Conservation (phyloP, 2,888 invertebrate genomes). For the Geophilus truncorum region DNA sequence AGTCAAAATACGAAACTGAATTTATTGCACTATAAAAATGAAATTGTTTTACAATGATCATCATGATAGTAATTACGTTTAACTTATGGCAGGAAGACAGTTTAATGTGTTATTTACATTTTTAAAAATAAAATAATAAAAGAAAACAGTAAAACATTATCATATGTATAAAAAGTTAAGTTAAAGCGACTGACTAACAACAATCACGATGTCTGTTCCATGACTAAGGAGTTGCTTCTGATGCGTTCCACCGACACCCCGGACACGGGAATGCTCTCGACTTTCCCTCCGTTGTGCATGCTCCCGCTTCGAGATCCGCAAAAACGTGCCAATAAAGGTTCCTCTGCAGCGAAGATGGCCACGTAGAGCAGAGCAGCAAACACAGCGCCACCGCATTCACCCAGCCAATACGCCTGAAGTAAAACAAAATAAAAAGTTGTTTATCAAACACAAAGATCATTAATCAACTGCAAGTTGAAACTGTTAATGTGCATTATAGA, state of each 20-base stretch:
- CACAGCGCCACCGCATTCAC: slow-evolving; percentile 31
- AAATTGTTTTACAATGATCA: not conserved
- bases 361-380: slow-evolving; percentile 28
- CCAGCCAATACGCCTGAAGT: slow-evolving; percentile 27
- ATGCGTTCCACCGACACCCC: not conserved
- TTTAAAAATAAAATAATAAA: not conserved
- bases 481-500: not conserved
- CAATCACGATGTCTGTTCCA: not conserved
- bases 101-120: not conserved
- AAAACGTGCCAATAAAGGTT: not conserved
- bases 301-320: not conserved
- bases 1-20: too few species aligned
- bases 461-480: not conserved
- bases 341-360: slow-evolving; percentile 21
- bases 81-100: not conserved
- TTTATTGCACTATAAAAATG: not conserved
- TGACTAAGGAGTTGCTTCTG: not conserved
- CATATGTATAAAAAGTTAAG: not conserved
- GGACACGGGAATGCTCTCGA: slow-evolving; percentile 3
- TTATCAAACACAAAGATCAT: not conserved
- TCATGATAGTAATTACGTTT: not conserved
- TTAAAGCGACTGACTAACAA: not conserved
- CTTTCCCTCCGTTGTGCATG: not conserved
- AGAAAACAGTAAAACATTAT: not conserved
- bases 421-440: not conserved